Conservation (phyloP, 2,113 vertebrate species). For the Dasyurus viverrinus region DNA sequence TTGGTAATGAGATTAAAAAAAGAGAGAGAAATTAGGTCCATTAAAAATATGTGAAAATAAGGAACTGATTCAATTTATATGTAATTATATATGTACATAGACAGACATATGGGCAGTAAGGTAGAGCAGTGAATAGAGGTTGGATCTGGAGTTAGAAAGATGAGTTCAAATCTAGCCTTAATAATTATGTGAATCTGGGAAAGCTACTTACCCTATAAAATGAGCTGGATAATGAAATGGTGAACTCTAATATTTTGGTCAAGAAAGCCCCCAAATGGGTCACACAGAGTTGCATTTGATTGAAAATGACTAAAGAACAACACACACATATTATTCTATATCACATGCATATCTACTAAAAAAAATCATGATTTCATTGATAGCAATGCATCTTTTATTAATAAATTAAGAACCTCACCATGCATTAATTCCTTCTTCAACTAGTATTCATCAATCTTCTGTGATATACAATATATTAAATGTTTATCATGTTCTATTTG, state of each 20-base stretch:
- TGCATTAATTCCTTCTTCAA: neutral
- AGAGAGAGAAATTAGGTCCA: neutral
- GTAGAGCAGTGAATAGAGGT: too few relatives aligned
- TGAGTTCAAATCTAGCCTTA: too few relatives aligned
- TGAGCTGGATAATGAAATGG: too few relatives aligned
- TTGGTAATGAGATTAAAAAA: neutral
- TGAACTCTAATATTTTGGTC: too few relatives aligned
- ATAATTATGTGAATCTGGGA: too few relatives aligned
- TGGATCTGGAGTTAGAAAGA: too few relatives aligned
- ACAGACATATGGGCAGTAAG: neutral
- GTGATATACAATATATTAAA: neutral
- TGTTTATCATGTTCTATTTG: neutral
- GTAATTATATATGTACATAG: neutral
- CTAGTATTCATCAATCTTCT: neutral
- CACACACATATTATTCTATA: too few relatives aligned
- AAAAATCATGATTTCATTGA: neutral
- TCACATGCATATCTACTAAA: too few relatives aligned
- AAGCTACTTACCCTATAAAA: too few relatives aligned
- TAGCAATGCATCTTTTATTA: neutral
- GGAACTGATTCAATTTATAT: neutral
- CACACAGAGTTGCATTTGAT: too few relatives aligned
- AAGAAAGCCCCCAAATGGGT: too few relatives aligned
- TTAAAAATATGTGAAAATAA: slow-evolving; percentile 18
- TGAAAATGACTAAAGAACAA: too few relatives aligned
- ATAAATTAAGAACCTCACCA: neutral